Evolutionary conservation across 2,888 invertebrate genomes (phyloP).

Genomic region (Entomobrya multifasciata): DNA sequence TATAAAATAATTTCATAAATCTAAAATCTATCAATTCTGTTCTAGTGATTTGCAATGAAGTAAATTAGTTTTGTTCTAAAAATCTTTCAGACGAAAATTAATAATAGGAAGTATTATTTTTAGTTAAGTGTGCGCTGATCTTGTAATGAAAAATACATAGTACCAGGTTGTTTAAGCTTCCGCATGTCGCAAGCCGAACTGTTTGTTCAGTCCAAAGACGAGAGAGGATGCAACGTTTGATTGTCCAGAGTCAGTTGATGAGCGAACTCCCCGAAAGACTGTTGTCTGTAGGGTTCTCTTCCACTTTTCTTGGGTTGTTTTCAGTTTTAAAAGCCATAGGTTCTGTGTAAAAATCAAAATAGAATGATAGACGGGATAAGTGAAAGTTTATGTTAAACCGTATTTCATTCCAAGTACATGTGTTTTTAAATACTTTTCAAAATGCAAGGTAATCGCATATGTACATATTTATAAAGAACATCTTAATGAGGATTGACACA

Average conservation of each 20-base stretch:
- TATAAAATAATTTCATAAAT: too few species aligned
- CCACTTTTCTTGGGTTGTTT: slow-evolving; percentile 83
- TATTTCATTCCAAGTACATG: too few species aligned
- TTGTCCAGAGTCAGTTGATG: slow-evolving; percentile 78
- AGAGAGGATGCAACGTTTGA: slow-evolving; percentile 77
- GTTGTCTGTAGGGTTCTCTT: slow-evolving; percentile 82
- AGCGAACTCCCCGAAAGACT: slow-evolving; percentile 78
- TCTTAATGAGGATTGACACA: too few species aligned
- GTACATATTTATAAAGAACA: too few species aligned
- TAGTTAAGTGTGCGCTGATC: neutral
- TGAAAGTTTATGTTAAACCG: neutral
- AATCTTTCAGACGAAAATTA: too few species aligned
- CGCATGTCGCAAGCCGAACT: slow-evolving; percentile 64
- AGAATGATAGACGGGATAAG: slow-evolving; percentile 17
- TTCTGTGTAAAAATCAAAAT: slow-evolving; percentile 80
- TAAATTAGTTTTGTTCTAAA: too few species aligned
- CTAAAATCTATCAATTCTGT: too few species aligned
- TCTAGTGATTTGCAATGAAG: too few species aligned
- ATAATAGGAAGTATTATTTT: neutral
- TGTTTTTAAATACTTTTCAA: too few species aligned
- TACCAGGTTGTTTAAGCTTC: slow-evolving; percentile 51
- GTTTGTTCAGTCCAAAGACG: slow-evolving; percentile 72
- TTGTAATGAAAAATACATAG: too few species aligned
- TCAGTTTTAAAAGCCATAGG: slow-evolving; percentile 82
- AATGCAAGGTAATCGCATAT: too few species aligned